Evolutionary conservation across 2,888 invertebrate genomes (phyloP).

Genomic region (Drosophila borealis): DNA sequence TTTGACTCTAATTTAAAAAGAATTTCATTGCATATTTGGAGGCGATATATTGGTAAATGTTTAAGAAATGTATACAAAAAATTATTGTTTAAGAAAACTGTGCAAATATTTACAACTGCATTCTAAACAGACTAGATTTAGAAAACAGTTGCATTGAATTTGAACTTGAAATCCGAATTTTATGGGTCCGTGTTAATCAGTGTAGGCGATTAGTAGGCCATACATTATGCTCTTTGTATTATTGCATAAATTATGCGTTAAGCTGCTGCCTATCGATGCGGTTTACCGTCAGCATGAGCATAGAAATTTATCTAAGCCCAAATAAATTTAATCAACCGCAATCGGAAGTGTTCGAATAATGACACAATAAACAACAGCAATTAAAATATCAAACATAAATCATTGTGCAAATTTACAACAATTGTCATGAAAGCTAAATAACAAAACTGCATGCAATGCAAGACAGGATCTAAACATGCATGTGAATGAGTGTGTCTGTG

Average conservation of each 20-base stretch:
- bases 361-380: slow-evolving; percentile 80
- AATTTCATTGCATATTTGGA: background rate
- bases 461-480: slow-evolving; percentile 52
- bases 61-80: background rate
- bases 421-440: slow-evolving; percentile 69
- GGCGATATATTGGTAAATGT: background rate
- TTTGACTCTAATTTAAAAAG: background rate
- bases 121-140: background rate
- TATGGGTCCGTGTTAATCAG: slow-evolving; percentile 39
- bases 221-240: slow-evolving; percentile 52
- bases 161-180: slow-evolving; percentile 16
- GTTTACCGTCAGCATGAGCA: slow-evolving; percentile 42
- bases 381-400: slow-evolving; percentile 80
- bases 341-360: slow-evolving; percentile 80
- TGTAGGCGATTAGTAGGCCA: slow-evolving; percentile 37
- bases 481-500: slow-evolving; percentile 26
- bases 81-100: too few species aligned
- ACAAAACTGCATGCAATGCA: slow-evolving; percentile 60
- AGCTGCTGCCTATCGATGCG: slow-evolving; percentile 63
- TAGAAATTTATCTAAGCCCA: slow-evolving; percentile 70
- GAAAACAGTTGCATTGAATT: background rate
- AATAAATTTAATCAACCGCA: slow-evolving; percentile 80
- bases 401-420: slow-evolving; percentile 76
- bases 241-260: slow-evolving; percentile 57
- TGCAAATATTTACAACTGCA: background rate